A percentile compares a stretch with the other conserved stretches of the same genome.
Conservation (phyloP, 2,888 invertebrate genomes). For the Alloscopus bannaensis region DNA sequence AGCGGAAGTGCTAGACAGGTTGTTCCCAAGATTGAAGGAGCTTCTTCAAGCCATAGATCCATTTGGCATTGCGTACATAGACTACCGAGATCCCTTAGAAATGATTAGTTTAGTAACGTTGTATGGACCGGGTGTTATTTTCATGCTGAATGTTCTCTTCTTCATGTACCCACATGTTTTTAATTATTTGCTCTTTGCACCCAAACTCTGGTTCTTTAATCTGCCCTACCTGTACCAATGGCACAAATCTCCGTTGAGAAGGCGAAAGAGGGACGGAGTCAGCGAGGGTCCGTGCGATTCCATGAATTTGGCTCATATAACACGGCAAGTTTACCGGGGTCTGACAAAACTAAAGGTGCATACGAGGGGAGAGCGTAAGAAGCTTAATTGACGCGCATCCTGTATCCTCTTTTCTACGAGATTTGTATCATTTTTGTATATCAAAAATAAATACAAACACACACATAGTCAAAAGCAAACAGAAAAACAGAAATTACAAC, state of each 20-base stretch:
- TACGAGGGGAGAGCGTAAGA: conserved; percentile 45
- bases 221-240: conserved; percentile 61
- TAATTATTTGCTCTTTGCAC: conserved; percentile 62
- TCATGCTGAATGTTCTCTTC: conserved; percentile 58
- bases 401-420: conserved; percentile 52
- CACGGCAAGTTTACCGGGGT: conserved; percentile 48
- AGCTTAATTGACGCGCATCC: conserved; percentile 50
- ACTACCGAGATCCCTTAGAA: conserved; percentile 62
- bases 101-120: conserved; percentile 64
- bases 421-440: conserved; percentile 25
- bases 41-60: conserved; percentile 47
- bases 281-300: conserved; percentile 41
- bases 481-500: background rate
- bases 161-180: conserved; percentile 51
- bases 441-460: conserved; percentile 13
- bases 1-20: conserved; percentile 59
- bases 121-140: conserved; percentile 54
- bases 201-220: conserved; percentile 62
- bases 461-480: background rate
- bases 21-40: conserved; percentile 52
- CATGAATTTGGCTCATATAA: conserved; percentile 55
- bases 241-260: conserved; percentile 50
- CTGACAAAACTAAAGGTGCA: conserved; percentile 49
- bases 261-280: conserved; percentile 31
- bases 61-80: conserved; percentile 53